phyloP scores from a whole-genome alignment of 2,888 invertebrate species.

The Ormyrus labotus region DNA sequence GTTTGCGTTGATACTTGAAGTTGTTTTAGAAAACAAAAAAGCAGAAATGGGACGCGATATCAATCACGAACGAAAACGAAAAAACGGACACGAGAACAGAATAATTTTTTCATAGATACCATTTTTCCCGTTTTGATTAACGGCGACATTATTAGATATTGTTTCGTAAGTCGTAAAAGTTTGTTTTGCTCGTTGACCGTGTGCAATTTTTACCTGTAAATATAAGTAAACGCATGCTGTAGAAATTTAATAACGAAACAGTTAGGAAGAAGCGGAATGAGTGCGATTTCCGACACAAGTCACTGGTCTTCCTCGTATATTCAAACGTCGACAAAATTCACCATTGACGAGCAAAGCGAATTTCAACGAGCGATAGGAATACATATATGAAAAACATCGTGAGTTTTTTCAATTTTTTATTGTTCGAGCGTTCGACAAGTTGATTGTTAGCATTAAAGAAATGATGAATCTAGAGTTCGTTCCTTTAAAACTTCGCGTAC shows the following conservation, averaged over 20 bases:
- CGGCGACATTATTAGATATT: conserved; percentile 6
- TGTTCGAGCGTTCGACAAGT: conserved; percentile 34
- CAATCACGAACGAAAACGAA: conserved; percentile 30
- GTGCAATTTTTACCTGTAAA: conserved; percentile 48
- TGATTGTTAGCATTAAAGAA: conserved; percentile 26
- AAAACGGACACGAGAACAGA: conserved; percentile 17
- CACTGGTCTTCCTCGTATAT: conserved; percentile 52
- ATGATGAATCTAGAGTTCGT: conserved; percentile 18
- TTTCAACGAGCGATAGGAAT: conserved; percentile 17
- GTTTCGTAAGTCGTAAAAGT: conserved; percentile 5
- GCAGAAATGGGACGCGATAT: conserved; percentile 30
- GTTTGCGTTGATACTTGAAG: conserved; percentile 63
- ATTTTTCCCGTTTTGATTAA: conserved; percentile 26
- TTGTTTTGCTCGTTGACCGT: conserved; percentile 30
- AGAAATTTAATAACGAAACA: conserved; percentile 35
- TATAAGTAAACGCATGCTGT: conserved; percentile 34
- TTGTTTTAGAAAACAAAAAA: conserved; percentile 50
- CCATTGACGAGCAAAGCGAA: conserved; percentile 29
- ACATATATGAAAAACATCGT: conserved; percentile 11
- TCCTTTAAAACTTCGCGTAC: conserved; percentile 34
- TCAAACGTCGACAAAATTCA: conserved; percentile 37
- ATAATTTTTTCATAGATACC: conserved; percentile 14
- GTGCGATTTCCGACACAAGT: conserved; percentile 40
- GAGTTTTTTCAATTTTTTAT: conserved; percentile 37
- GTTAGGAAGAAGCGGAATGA: conserved; percentile 37